phyloP scores from a whole-genome alignment of 2,797 vertebrate genomes.

The Enteromius trimaculatus region DNA sequence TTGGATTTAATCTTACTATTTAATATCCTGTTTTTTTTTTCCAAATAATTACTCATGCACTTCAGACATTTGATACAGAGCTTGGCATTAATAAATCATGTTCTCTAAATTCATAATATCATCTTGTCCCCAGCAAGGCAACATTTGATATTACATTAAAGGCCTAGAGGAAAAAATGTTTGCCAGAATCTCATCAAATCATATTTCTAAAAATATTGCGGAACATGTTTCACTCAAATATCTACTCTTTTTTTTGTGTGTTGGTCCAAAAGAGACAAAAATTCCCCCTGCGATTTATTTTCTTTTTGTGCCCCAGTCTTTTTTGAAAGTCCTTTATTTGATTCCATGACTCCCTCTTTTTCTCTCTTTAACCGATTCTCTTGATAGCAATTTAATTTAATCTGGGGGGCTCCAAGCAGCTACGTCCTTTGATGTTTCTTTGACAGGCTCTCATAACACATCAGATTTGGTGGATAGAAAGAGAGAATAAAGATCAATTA shows the following conservation, averaged over 20 bases:
- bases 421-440: conserved; percentile 76
- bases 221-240: conserved; percentile 76
- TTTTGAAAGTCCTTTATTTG: conserved; percentile 91
- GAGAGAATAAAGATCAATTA: conserved; percentile 89
- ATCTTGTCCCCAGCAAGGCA: conserved; percentile 77
- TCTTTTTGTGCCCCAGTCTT: conserved; percentile 85
- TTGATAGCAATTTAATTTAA: conserved; percentile 80
- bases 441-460: conserved; percentile 77
- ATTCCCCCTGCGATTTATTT: conserved; percentile 84
- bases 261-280: conserved; percentile 70
- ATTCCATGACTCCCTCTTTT: conserved; percentile 73
- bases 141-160: conserved; percentile 84
- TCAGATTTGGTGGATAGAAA: conserved; percentile 75
- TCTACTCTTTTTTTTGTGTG: conserved; percentile 71
- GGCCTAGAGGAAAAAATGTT: conserved; percentile 76
- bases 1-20: conserved; percentile 67
- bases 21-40: conserved; percentile 57
- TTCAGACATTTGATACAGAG: conserved; percentile 73
- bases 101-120: conserved; percentile 80
- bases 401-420: conserved; percentile 73
- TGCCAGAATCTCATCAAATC: conserved; percentile 81
- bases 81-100: conserved; percentile 78
- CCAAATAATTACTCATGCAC: conserved; percentile 73
- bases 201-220: conserved; percentile 80
- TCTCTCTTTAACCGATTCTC: conserved; percentile 66